Percentiles rank a stretch among this genome's conserved stretches.
Conservation (phyloP, 2,113 vertebrate species). For the Parus major region DNA sequence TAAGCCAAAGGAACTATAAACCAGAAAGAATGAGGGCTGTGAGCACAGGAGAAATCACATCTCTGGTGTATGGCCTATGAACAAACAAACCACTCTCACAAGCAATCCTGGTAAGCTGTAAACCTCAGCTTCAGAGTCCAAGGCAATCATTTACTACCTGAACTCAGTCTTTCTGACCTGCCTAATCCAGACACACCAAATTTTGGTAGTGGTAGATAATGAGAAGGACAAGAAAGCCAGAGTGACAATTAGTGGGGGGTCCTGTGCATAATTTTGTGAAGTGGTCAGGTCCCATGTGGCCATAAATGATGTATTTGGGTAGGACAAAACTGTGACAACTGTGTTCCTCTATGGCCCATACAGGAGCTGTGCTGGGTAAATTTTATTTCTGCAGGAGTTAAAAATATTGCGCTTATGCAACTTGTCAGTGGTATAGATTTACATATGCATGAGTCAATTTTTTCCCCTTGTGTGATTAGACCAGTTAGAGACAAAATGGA, state of each 20-base stretch:
- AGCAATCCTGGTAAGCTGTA: neutral
- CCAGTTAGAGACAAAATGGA: neutral
- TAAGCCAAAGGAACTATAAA: neutral
- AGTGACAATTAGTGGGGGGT: neutral
- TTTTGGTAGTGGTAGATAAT: neutral
- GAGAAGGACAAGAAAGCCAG: neutral
- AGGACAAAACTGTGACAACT: neutral
- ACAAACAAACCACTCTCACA: neutral
- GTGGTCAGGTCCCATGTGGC: neutral
- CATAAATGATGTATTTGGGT: neutral
- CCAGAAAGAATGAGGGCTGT: neutral
- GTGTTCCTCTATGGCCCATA: neutral
- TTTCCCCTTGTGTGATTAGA: neutral
- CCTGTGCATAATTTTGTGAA: neutral
- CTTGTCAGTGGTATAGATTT: neutral
- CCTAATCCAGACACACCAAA: neutral
- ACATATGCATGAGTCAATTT: neutral
- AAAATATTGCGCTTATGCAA: neutral
- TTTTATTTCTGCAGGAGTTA: slow-evolving; percentile 16
- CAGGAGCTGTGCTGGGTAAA: neutral
- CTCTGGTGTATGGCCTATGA: neutral
- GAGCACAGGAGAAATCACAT: neutral
- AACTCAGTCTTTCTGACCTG: neutral
- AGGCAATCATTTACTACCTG: neutral
- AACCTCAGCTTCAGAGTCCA: neutral